A percentile compares a stretch with the other conserved stretches of the same genome.
Conservation (phyloP, 2,797 vertebrate species). For the Lates japonicus region DNA sequence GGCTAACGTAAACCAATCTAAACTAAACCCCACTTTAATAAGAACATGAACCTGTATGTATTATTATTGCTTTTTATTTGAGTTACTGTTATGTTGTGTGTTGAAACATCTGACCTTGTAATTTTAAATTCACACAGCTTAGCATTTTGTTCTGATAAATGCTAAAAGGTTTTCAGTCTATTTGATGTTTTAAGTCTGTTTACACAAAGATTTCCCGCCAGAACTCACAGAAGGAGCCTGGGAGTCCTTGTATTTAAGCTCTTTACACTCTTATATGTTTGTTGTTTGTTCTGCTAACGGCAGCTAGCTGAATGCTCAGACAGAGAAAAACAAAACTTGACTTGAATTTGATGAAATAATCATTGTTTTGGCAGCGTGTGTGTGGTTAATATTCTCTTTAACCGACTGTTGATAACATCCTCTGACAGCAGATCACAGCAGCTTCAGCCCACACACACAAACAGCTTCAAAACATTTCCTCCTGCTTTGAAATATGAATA, state of each 20-base stretch:
- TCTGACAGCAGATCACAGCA: constrained; percentile 55
- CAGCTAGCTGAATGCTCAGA: not conserved
- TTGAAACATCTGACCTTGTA: not conserved
- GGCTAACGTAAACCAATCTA: too few species aligned
- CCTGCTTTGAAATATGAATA: constrained; percentile 70
- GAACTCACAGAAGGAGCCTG: not conserved
- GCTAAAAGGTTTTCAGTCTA: not conserved
- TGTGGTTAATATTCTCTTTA: not conserved
- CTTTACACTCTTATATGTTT: not conserved
- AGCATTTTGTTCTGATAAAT: not conserved
- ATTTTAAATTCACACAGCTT: not conserved
- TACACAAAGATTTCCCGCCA: not conserved
- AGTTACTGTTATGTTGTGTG: too few species aligned
- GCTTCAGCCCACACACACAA: constrained; percentile 27
- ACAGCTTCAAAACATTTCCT: constrained; percentile 64
- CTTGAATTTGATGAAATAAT: too few species aligned
- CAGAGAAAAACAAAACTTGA: too few species aligned
- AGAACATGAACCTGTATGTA: not conserved
- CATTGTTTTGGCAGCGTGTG: not conserved
- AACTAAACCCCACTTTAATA: too few species aligned
- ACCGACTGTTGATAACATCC: constrained; percentile 44
- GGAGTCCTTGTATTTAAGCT: not conserved
- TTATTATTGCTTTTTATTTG: not conserved
- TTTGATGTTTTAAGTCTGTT: not conserved
- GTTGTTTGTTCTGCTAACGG: not conserved